These are phyloP conservation scores for Noturus placidus DNA, from an alignment of 2,113 vertebrate genomes.

Conservation along the genomic window DNA sequence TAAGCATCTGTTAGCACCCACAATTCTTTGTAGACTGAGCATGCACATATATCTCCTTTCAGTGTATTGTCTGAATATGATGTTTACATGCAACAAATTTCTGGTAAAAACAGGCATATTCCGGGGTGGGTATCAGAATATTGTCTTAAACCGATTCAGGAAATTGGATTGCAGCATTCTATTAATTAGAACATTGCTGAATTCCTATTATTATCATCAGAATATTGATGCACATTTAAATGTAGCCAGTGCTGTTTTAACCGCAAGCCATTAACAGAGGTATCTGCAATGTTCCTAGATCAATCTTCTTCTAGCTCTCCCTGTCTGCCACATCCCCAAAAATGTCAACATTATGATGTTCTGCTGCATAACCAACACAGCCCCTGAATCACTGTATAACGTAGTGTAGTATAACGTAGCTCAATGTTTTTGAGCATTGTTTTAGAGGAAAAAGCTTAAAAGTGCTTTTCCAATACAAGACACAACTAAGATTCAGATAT, in stretches of 20 bases:
- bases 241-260: background rate
- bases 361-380: background rate
- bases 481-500: background rate
- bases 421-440: background rate
- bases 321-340: background rate
- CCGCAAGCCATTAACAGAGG: background rate
- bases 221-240: no score
- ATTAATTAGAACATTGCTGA: no score
- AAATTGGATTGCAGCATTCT: no score
- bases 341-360: background rate
- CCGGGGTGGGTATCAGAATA: no score
- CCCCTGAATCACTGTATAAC: background rate
- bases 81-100: no score
- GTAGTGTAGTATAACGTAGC: background rate
- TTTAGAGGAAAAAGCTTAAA: background rate
- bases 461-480: background rate
- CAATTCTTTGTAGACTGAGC: no score
- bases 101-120: no score
- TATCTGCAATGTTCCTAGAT: background rate
- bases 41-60: no score
- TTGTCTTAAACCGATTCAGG: no score
- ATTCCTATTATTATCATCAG: no score
- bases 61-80: no score
- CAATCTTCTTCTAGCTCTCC: slow-evolving; percentile 1
- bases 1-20: no score